Conservation (phyloP, 2,797 vertebrate species). For the Harpagifer antarcticus region DNA sequence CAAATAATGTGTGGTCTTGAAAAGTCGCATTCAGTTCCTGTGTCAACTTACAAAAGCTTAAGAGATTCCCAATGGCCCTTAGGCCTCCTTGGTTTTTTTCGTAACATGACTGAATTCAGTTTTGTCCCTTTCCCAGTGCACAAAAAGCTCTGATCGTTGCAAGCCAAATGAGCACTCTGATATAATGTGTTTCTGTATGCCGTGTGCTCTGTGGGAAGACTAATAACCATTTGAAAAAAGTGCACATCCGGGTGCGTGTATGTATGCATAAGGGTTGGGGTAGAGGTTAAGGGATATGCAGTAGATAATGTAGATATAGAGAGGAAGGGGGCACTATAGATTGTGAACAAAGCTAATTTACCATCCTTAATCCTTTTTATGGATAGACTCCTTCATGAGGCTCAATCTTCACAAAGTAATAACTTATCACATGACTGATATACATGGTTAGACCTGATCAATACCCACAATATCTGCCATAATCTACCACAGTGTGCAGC, state of each 20-base stretch:
- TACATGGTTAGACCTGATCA: conserved; percentile 8
- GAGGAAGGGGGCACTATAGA: conserved; percentile 34
- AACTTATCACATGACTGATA: conserved; percentile 17
- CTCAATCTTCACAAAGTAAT: conserved; percentile 21
- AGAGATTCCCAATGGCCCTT: conserved; percentile 27
- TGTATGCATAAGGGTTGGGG: neutral
- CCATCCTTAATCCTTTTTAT: conserved; percentile 41
- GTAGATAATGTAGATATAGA: conserved; percentile 19
- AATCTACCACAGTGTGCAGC: neutral
- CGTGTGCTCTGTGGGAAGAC: conserved; percentile 25
- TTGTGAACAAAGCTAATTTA: conserved; percentile 47
- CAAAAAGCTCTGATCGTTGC: conserved; percentile 32
- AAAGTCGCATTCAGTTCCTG: conserved; percentile 1
- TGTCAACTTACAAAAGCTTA: conserved; percentile 30
- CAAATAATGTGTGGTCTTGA: conserved; percentile 16
- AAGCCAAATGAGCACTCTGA: conserved; percentile 37
- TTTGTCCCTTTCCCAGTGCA: conserved; percentile 19
- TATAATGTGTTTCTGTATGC: conserved; percentile 45
- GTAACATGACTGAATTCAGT: conserved; percentile 9
- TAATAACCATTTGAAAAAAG: conserved; percentile 46
- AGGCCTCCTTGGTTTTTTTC: conserved; percentile 7
- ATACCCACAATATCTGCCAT: conserved; percentile 13
- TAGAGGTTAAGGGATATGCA: conserved; percentile 42
- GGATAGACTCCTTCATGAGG: conserved; percentile 13
- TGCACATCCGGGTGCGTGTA: conserved; percentile 20